Evolutionary conservation across 1,140 invertebrate species (phyloP).

Genomic region (Papilio machaon): DNA sequence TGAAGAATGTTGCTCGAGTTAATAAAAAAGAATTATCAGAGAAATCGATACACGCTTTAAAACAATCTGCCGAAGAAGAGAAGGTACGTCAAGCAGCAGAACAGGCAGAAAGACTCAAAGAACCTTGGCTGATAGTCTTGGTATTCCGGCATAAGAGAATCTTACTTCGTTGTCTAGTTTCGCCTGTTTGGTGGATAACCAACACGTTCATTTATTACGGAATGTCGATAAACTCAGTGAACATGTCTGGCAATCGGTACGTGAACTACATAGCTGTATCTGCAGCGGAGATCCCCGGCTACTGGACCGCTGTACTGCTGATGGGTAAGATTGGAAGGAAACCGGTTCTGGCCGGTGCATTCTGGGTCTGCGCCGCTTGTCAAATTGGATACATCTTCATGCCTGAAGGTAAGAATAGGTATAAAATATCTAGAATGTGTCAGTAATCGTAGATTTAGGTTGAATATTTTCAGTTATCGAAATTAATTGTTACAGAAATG

Average conservation of each 20-base stretch:
- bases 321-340: slow-evolving; percentile 70
- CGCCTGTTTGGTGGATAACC: slow-evolving; percentile 87
- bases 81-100: slow-evolving; percentile 53
- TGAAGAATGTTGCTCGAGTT: slow-evolving; percentile 84
- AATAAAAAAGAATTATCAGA: slow-evolving; percentile 83
- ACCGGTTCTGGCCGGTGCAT: slow-evolving; percentile 87
- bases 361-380: slow-evolving; percentile 86
- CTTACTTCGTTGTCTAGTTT: slow-evolving; percentile 83
- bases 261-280: slow-evolving; percentile 86
- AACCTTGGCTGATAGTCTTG: slow-evolving; percentile 76
- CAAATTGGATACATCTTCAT: slow-evolving; percentile 86
- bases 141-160: slow-evolving; percentile 83
- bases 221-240: slow-evolving; percentile 85
- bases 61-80: slow-evolving; percentile 54
- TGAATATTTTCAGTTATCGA: too few species aligned
- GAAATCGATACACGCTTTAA: slow-evolving; percentile 77
- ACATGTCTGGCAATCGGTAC: slow-evolving; percentile 85
- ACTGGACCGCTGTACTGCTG: slow-evolving; percentile 80
- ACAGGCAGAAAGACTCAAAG: slow-evolving; percentile 41
- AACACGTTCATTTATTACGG: slow-evolving; percentile 87
- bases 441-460: too few species aligned
- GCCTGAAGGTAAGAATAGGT: slow-evolving; percentile 74
- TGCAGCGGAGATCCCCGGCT: slow-evolving; percentile 87
- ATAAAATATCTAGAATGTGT: too few species aligned
- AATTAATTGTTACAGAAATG: background rate